phyloP scores from a whole-genome alignment of 2,113 vertebrate genomes.

The Pygoscelis adeliae region DNA sequence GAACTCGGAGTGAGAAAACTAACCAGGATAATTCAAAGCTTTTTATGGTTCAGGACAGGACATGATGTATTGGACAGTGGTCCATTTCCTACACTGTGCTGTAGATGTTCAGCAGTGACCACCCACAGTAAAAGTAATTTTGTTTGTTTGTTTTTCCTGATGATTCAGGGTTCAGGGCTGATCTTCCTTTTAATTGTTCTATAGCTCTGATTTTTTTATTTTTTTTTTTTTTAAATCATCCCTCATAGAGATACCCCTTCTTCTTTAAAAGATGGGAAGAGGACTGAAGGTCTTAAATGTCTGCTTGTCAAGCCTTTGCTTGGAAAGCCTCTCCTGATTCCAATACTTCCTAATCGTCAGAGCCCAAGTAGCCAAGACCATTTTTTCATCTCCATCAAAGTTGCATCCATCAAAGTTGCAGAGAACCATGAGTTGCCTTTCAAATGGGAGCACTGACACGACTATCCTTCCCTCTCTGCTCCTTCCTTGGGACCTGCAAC shows the following conservation, averaged over 20 bases:
- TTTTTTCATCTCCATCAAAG: neutral
- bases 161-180: neutral
- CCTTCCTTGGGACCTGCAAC: neutral
- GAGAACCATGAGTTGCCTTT: neutral
- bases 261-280: neutral
- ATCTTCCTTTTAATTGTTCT: neutral
- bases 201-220: neutral
- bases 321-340: neutral
- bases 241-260: neutral
- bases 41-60: neutral
- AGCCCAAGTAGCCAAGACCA: neutral
- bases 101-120: neutral
- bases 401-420: neutral
- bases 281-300: neutral
- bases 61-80: neutral
- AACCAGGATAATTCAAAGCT: neutral
- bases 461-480: neutral
- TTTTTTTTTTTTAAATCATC: neutral
- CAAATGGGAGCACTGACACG: neutral
- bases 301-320: neutral
- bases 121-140: neutral
- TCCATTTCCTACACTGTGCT: neutral
- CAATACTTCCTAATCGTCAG: neutral
- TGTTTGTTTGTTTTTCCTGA: neutral
- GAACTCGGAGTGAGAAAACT: neutral